A percentile compares a stretch with the other conserved stretches of the same genome.
phyloP scores from a whole-genome alignment of 1,140 invertebrate genomes.

The Rhagoletis pomonella region DNA sequence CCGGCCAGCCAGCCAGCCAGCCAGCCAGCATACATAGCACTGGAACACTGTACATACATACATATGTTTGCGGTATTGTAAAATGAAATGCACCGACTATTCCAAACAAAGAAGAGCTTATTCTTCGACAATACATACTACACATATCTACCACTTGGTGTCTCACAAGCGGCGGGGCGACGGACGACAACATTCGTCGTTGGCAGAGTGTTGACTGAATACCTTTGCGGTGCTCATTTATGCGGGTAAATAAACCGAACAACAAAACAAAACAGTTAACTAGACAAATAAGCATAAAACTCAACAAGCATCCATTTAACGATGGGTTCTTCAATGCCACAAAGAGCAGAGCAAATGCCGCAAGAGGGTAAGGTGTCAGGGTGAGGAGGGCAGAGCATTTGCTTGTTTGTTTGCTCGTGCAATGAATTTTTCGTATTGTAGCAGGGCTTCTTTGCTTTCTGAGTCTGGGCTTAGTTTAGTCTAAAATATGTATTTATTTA shows the following conservation, averaged over 20 bases:
- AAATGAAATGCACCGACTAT: conserved; percentile 1
- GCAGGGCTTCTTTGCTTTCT: neutral
- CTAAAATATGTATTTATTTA: neutral
- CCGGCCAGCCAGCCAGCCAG: neutral
- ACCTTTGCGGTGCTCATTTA: conserved; percentile 39
- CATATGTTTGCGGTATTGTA: neutral
- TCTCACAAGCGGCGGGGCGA: too few relatives aligned
- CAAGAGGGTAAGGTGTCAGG: neutral
- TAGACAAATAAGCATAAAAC: conserved; percentile 26
- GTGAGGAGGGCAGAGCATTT: neutral
- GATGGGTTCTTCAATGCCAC: neutral
- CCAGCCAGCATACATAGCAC: neutral
- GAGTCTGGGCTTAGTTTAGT: neutral
- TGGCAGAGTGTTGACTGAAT: neutral
- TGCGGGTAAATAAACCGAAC: conserved; percentile 44
- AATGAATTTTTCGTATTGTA: neutral
- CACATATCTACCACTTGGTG: too few relatives aligned
- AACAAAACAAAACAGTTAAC: conserved; percentile 5
- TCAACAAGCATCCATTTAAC: conserved; percentile 10
- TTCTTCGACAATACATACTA: too few relatives aligned
- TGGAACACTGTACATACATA: neutral
- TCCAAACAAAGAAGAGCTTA: neutral
- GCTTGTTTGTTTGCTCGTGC: too few relatives aligned
- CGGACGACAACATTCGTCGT: neutral
- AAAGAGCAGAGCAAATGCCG: too few relatives aligned